A percentile compares a stretch with the other conserved stretches of the same genome.
Evolutionary conservation across 2,888 invertebrate species (phyloP).

Genomic region (Himalopsyche japonica): DNA sequence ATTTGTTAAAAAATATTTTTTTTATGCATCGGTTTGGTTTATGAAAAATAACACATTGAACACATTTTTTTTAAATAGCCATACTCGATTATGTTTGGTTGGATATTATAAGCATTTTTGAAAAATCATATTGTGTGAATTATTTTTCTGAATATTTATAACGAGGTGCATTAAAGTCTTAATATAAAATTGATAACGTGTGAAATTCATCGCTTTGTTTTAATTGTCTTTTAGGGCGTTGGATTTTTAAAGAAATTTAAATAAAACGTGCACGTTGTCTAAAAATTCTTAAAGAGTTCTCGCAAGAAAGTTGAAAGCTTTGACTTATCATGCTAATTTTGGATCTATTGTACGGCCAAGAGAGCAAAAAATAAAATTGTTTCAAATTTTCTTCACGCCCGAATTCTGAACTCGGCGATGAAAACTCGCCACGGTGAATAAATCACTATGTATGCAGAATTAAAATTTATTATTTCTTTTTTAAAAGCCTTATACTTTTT

Average conservation of each 20-base stretch:
- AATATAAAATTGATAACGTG: neutral
- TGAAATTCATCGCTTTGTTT: neutral
- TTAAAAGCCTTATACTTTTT: neutral
- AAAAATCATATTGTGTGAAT: too few relatives aligned
- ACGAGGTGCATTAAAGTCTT: too few relatives aligned
- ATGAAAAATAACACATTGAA: too few relatives aligned
- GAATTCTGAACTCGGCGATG: neutral
- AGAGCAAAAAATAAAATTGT: neutral
- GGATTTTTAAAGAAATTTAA: neutral
- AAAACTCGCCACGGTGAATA: neutral
- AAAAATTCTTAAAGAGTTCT: neutral
- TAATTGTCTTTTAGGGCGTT: neutral
- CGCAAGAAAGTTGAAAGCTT: neutral
- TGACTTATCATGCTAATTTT: neutral
- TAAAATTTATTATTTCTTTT: neutral
- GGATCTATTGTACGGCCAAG: neutral
- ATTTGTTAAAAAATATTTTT: too few relatives aligned
- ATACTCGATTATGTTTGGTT: too few relatives aligned
- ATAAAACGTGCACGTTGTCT: neutral
- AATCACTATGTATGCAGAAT: neutral
- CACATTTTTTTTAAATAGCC: too few relatives aligned
- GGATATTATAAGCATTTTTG: too few relatives aligned
- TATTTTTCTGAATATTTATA: too few relatives aligned
- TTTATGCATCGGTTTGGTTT: too few relatives aligned
- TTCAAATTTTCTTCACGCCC: neutral